These are phyloP conservation scores for Peromyscus maniculatus DNA, from an alignment of 2,113 vertebrate species.

Conservation along the genomic window DNA sequence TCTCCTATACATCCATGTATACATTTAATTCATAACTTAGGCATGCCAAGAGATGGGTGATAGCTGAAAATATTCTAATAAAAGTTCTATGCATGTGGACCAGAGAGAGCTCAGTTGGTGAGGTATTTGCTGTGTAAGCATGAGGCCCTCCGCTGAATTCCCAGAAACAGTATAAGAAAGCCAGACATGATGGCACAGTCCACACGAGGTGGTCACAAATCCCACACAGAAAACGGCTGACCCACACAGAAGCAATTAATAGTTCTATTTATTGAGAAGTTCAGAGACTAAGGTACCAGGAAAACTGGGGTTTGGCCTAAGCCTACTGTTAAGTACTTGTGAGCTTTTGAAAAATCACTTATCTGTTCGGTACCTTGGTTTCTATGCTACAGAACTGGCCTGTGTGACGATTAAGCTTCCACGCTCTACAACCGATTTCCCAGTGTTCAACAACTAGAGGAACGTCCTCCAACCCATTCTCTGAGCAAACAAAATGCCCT, in stretches of 20 bases:
- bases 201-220: not conserved
- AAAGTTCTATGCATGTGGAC: not conserved
- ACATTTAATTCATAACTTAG: not conserved
- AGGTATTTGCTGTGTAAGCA: not conserved
- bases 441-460: slow-evolving; percentile 45
- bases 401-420: not conserved
- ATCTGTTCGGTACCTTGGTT: slow-evolving; percentile 9
- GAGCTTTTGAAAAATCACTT: slow-evolving; percentile 50
- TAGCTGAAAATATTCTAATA: not conserved
- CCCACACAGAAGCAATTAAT: not conserved
- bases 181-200: not conserved
- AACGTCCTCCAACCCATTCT: slow-evolving; percentile 35
- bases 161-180: not conserved
- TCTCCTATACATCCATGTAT: not conserved
- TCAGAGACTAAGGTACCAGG: not conserved
- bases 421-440: slow-evolving; percentile 22
- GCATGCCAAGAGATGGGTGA: not conserved
- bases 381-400: slow-evolving; percentile 51
- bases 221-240: slow-evolving; percentile 36
- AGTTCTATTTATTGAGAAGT: slow-evolving; percentile 35
- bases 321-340: slow-evolving; percentile 38
- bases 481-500: slow-evolving; percentile 68
- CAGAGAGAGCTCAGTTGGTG: not conserved
- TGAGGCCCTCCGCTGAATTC: not conserved
- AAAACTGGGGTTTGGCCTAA: slow-evolving; percentile 17